These are phyloP conservation scores for Gobio gobio DNA, from an alignment of 2,113 vertebrate species.

Conservation along the genomic window DNA sequence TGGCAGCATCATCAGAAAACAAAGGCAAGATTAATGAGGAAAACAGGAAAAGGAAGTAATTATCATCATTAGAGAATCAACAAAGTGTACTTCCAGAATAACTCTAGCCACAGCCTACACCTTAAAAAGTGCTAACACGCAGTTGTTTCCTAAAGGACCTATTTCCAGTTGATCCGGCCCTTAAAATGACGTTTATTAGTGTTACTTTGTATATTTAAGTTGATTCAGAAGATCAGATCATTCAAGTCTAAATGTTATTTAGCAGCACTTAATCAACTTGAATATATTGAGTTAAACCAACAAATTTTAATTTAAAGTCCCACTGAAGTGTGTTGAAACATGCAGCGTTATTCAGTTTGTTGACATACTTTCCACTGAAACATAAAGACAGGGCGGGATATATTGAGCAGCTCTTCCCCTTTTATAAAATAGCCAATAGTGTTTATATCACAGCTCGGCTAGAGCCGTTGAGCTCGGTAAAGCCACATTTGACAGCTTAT, in stretches of 20 bases:
- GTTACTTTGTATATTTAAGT: too few species aligned
- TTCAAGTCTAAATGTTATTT: background rate
- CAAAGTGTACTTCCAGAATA: slow-evolving; percentile 32
- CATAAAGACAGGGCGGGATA: too few species aligned
- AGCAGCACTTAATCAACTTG: background rate
- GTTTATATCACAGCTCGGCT: too few species aligned
- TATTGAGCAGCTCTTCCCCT: too few species aligned
- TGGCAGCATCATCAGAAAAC: background rate
- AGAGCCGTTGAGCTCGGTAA: too few species aligned
- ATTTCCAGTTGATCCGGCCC: background rate
- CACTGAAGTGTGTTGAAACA: too few species aligned
- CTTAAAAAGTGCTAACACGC: background rate
- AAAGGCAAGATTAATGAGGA: slow-evolving; percentile 12
- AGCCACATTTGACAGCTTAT: too few species aligned
- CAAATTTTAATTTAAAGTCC: too few species aligned
- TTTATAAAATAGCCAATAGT: too few species aligned
- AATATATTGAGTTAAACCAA: background rate
- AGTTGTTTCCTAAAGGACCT: background rate
- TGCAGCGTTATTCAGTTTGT: too few species aligned
- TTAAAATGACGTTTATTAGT: background rate
- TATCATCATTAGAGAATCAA: slow-evolving; percentile 25
- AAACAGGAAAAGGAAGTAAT: slow-evolving; percentile 49
- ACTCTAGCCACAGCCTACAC: background rate
- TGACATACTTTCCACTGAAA: too few species aligned
- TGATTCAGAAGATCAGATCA: too few species aligned